Base-by-base conservation (phyloP, 2,888 invertebrate species). In the Nycteola revayana region DNA sequence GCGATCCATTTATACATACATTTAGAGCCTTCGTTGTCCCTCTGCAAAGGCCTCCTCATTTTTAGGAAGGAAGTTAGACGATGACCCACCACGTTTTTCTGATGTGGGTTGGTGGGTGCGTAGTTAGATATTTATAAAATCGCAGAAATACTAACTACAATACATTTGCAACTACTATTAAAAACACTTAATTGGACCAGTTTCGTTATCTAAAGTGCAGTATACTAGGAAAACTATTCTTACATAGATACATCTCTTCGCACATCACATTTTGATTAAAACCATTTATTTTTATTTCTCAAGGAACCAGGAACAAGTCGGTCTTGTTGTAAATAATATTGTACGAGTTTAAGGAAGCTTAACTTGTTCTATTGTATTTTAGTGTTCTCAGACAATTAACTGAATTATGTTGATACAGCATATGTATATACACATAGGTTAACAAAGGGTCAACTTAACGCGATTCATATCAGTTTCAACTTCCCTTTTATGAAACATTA, bases 231-330 rank as follows among this genome's bases (percentile, higher is more conserved):
- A 25, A 36, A 49, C 54, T 31, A 36, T 38, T 57, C 37, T 3
- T 10, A 18, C 32, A 49, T 25, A 4, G 22, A 7, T 3, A 6
- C 2, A 24, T 7, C 14, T 33, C 38, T 48, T 41, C 35, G 32
- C 49, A 34, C 40, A 32, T 30, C 28, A 34, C 11, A 53, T 52
- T 34, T 45, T 17, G 11, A 3, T 31, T 28, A 23, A 14, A 30
- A 9, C 25, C 31, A 28, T 21, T 20, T 43, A 49, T 42, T 37
- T 38, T 46, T 42, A 49, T 35, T 64, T 68, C 68, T 66, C 70
- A 67, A 41, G 71, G 71, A 69, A 68, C 54, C 42, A 58, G 61
- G 55, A 66, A 66, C 51, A 34, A 14, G 34, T 36, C 25, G 32
- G 29, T 42, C 38, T 42, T 30, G 36, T 28, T 40, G 30, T 45